These are phyloP conservation scores for Archegozetes longisetosus DNA, from an alignment of 1,140 invertebrate species.

Conservation along the genomic window DNA sequence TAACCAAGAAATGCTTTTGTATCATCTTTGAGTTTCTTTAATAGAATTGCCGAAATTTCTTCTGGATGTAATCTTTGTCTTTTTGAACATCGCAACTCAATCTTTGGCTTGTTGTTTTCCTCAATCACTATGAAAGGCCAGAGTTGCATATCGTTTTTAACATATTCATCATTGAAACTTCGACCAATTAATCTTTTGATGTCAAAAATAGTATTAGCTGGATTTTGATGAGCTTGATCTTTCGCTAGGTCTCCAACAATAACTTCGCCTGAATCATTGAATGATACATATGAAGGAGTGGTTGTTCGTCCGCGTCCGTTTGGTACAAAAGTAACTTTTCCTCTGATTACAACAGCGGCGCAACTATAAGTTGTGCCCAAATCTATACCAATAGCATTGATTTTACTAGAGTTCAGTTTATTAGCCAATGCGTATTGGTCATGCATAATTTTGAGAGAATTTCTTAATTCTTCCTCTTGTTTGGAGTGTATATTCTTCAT, in stretches of 20 bases:
- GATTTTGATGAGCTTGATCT: conserved; percentile 72
- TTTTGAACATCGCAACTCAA: conserved; percentile 42
- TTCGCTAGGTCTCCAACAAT: conserved; percentile 86
- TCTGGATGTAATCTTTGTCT: conserved; percentile 83
- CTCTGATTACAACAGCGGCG: conserved; percentile 95
- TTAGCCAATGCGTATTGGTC: too few species aligned
- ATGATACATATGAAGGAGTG: conserved; percentile 92
- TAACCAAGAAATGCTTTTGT: conserved; percentile 93
- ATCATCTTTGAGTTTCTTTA: conserved; percentile 95
- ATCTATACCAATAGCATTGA: too few species aligned
- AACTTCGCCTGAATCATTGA: conserved; percentile 82
- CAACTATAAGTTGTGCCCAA: conserved; percentile 99
- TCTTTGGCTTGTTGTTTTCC: conserved; percentile 69
- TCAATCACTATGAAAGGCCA: conserved; percentile 47
- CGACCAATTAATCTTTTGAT: conserved; percentile 34
- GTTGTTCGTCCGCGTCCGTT: conserved; percentile 97
- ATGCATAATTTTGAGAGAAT: too few species aligned
- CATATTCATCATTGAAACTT: background rate
- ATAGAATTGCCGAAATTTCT: conserved; percentile 95
- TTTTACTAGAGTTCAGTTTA: too few species aligned
- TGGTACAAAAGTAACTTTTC: conserved; percentile 91
- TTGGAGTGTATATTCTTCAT: too few species aligned
- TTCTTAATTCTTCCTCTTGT: too few species aligned
- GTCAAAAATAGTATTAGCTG: conserved; percentile 92
- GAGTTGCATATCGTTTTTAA: background rate